A percentile compares a stretch with the other conserved stretches of the same genome.
Evolutionary conservation across 2,113 vertebrate genomes (phyloP).

Genomic region (Donacobius atricapilla): DNA sequence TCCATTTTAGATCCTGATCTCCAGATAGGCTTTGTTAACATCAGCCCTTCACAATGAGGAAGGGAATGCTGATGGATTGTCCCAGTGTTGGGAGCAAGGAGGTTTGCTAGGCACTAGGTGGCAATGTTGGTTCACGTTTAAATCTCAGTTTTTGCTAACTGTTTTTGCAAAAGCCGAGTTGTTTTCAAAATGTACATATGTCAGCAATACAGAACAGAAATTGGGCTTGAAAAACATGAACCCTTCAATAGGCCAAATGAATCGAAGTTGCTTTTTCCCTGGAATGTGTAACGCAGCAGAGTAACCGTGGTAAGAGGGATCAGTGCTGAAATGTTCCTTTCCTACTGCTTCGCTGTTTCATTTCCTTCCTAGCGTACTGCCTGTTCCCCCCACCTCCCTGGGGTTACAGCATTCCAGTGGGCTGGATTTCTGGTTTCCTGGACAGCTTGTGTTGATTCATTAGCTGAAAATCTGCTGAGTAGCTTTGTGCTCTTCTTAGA

Average conservation of each 20-base stretch:
- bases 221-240: background rate
- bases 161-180: background rate
- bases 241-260: background rate
- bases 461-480: slow-evolving; percentile 56
- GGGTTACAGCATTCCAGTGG: slow-evolving; percentile 39
- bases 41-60: background rate
- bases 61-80: background rate
- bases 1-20: background rate
- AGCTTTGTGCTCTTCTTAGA: slow-evolving; percentile 16
- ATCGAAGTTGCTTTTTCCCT: background rate
- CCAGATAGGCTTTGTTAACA: background rate
- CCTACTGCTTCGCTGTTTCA: slow-evolving; percentile 21
- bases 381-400: background rate
- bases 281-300: background rate
- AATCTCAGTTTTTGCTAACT: background rate
- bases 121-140: slow-evolving; percentile 31
- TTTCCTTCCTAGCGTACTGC: slow-evolving; percentile 37
- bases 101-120: slow-evolving; percentile 54
- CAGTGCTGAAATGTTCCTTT: slow-evolving; percentile 1
- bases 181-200: background rate
- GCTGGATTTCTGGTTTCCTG: slow-evolving; percentile 60
- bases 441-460: slow-evolving; percentile 50
- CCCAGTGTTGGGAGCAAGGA: background rate
- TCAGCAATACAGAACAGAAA: slow-evolving; percentile 35
- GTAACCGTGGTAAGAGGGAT: background rate